phyloP scores from a whole-genome alignment of 2,888 invertebrate species.

The Tanytarsus gracilentus region DNA sequence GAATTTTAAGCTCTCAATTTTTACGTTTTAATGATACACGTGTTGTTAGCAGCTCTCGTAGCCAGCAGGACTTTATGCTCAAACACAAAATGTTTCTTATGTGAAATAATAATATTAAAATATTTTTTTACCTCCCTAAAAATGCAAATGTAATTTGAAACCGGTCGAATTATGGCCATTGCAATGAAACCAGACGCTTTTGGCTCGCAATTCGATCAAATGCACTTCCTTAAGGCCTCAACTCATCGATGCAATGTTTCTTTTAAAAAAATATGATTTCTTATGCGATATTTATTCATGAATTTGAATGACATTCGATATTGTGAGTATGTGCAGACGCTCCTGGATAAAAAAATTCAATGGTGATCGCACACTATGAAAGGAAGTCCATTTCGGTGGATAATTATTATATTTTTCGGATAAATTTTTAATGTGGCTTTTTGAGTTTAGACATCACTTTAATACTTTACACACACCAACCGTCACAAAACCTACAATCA shows the following conservation, averaged over 20 bases:
- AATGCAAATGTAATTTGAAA: slow-evolving; percentile 18
- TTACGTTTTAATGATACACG: slow-evolving; percentile 27
- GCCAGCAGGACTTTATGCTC: slow-evolving; percentile 18
- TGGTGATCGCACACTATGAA: not conserved
- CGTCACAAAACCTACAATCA: too few species aligned
- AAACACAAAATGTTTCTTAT: slow-evolving; percentile 14
- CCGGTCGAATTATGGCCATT: slow-evolving; percentile 14
- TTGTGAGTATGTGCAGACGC: not conserved
- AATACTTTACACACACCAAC: too few species aligned
- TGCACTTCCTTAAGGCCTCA: slow-evolving; percentile 19
- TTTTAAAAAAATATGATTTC: too few species aligned
- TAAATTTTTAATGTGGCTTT: not conserved
- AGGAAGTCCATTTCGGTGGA: slow-evolving; percentile 23
- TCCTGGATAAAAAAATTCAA: not conserved
- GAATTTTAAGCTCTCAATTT: not conserved
- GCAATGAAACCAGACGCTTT: slow-evolving; percentile 20
- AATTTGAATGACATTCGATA: slow-evolving; percentile 24
- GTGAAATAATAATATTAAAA: not conserved
- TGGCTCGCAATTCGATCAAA: slow-evolving; percentile 13
- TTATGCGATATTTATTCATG: not conserved
- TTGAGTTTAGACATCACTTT: too few species aligned
- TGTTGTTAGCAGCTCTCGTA: slow-evolving; percentile 24
- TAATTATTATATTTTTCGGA: not conserved
- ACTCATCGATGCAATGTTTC: not conserved
- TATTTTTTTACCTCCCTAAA: not conserved